A percentile compares a stretch with the other conserved stretches of the same genome.
Evolutionary conservation across 2,888 invertebrate species (phyloP).

Genomic region (Caenorhabditis sp.): DNA sequence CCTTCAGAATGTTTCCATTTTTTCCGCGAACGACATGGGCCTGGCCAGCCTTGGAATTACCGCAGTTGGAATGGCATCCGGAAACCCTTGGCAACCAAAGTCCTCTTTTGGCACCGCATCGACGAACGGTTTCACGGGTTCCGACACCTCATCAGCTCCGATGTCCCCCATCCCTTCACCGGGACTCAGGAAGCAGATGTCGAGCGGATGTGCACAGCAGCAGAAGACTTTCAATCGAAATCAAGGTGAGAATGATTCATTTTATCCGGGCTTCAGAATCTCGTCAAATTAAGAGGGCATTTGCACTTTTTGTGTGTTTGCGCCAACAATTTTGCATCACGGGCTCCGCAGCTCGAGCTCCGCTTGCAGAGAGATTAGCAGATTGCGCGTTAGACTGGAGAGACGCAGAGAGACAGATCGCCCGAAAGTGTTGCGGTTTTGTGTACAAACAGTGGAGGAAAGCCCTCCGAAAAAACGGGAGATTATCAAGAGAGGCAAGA

Average conservation of each 20-base stretch:
- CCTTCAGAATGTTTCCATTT: constrained; percentile 37
- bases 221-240: constrained; percentile 10
- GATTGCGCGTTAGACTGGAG: background rate
- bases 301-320: constrained; percentile 38
- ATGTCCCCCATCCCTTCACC: constrained; percentile 44
- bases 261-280: no score
- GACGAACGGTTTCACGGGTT: constrained; percentile 46
- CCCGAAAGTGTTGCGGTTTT: constrained; percentile 37
- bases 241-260: constrained; percentile 4
- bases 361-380: constrained; percentile 1
- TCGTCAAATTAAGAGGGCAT: constrained; percentile 34
- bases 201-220: constrained; percentile 1
- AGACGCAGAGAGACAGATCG: constrained; percentile 6
- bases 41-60: constrained; percentile 26
- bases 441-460: constrained; percentile 39
- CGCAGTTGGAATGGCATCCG: background rate
- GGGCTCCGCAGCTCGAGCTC: background rate
- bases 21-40: constrained; percentile 11
- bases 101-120: constrained; percentile 36
- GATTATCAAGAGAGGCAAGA: constrained; percentile 9
- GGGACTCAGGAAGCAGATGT: constrained; percentile 1
- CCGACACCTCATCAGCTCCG: constrained; percentile 54
- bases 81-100: constrained; percentile 41
- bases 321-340: constrained; percentile 15
- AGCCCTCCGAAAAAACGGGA: background rate